These are phyloP conservation scores for Pagrus major DNA, from an alignment of 2,113 vertebrate species.

Conservation along the genomic window DNA sequence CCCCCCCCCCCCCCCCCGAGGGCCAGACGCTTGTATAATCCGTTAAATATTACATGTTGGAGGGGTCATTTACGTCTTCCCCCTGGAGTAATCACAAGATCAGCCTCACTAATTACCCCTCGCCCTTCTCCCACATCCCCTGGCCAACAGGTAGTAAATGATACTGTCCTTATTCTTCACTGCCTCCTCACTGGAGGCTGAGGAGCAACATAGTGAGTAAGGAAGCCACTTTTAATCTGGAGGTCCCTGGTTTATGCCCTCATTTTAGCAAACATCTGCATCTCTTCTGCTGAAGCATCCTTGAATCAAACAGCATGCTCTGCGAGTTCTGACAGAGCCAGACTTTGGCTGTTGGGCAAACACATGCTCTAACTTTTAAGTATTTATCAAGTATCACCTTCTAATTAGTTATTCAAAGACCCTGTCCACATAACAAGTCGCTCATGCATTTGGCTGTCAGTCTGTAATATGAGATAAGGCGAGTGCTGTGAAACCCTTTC, in stretches of 20 bases:
- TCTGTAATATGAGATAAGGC: slow-evolving; percentile 4
- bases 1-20: slow-evolving; percentile 4
- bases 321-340: background rate
- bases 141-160: slow-evolving; percentile 36
- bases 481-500: background rate
- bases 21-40: slow-evolving; percentile 38
- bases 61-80: slow-evolving; percentile 42
- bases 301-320: slow-evolving; percentile 6
- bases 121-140: slow-evolving; percentile 14
- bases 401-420: slow-evolving; percentile 1
- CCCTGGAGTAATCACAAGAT: slow-evolving; percentile 41
- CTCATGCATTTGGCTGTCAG: slow-evolving; percentile 9
- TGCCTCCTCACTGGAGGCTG: background rate
- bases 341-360: slow-evolving; percentile 8
- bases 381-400: slow-evolving; percentile 13
- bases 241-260: slow-evolving; percentile 10
- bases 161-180: slow-evolving; percentile 20
- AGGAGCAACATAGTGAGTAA: background rate
- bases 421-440: background rate
- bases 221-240: background rate
- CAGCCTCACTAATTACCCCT: slow-evolving; percentile 55
- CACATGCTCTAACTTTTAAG: slow-evolving; percentile 18
- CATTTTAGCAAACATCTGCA: slow-evolving; percentile 27
- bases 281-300: slow-evolving; percentile 15
- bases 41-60: slow-evolving; percentile 47